Base-by-base conservation (phyloP, 1,140 invertebrate genomes). In the Brachionus asplanchnoidis region DNA sequence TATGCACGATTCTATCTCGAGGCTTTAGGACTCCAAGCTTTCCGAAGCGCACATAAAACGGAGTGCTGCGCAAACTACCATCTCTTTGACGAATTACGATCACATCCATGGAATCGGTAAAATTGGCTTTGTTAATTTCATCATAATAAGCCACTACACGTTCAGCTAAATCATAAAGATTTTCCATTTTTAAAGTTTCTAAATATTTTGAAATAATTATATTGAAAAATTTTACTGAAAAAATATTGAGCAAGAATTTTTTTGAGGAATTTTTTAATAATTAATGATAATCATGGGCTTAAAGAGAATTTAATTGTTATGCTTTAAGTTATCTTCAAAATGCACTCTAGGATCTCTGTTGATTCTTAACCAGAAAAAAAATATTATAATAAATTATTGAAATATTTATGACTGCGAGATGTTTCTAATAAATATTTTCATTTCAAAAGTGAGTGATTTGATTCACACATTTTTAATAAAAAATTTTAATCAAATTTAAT, bases 91-190 rank as follows among this genome's bases (percentile, higher is more conserved):
- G 94, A 2, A 99, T 95, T 70, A 99, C 95, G 65, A 99, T 93
- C 7, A 99, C 96, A 91, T 99, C 98, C 87, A 99, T 99, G 85
- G 98, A 97, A 73, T 98, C 97, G 50, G 97, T 98, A 20, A 99
- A 90, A 9, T 97, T 99, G 11, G 97, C 17, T 36, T 77, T 77
- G 44, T 77, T 77, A n/a, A 77, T 50, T 26, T 77, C 73, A 26
- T 50, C 26, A 46, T 77, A 77, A 50, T 77, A 77, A 50, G 17
- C 40, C 17, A 77, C 73, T n/a, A 46, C 73, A 50, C 26, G 17
- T 77, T 77, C 73, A 26, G 44, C 73, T 77, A 77, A 36, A 50
- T 50, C 44, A 46, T 77, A 50, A 26, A 77, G 42, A 26, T 20
- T 77, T 77, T 46, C 42, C 73, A 77, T 77, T 53, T 50, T 77